Conservation (phyloP, 2,797 vertebrate species). For the Aviceda cuculoides region DNA sequence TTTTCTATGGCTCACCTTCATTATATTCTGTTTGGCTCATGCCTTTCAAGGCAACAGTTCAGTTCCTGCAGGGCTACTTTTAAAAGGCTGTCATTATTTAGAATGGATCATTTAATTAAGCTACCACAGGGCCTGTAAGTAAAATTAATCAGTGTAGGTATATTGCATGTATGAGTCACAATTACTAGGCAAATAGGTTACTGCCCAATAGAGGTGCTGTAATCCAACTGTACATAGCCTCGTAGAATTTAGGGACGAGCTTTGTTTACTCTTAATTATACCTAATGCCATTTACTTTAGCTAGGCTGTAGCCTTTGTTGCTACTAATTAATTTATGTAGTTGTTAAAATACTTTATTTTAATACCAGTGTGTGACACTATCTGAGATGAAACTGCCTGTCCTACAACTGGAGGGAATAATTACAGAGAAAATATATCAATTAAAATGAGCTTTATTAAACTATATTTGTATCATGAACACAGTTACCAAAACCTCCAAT, state of each 20-base stretch:
- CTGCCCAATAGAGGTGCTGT: constrained; percentile 53
- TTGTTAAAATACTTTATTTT: constrained; percentile 44
- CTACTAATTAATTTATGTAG: constrained; percentile 63
- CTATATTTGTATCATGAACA: background rate
- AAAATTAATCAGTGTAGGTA: constrained; percentile 74
- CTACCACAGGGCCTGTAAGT: constrained; percentile 57
- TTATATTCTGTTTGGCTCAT: constrained; percentile 38
- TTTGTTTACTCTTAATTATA: constrained; percentile 68
- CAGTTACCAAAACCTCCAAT: background rate
- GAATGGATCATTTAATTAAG: constrained; percentile 74
- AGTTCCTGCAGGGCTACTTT: constrained; percentile 61
- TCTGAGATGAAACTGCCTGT: constrained; percentile 22
- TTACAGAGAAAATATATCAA: constrained; percentile 36
- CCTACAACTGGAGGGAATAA: constrained; percentile 30
- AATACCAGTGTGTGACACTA: constrained; percentile 23
- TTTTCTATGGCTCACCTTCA: constrained; percentile 33
- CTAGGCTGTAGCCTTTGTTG: background rate
- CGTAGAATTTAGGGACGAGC: constrained; percentile 56
- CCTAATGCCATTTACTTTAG: constrained; percentile 39
- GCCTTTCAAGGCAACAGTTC: constrained; percentile 41
- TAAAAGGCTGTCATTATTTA: constrained; percentile 66
- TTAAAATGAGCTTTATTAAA: constrained; percentile 53
- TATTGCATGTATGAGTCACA: constrained; percentile 65
- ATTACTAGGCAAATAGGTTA: constrained; percentile 68
- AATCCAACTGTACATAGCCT: constrained; percentile 55